Base-by-base conservation (phyloP, 2,113 vertebrate genomes). In the Polypterus bichir region DNA sequence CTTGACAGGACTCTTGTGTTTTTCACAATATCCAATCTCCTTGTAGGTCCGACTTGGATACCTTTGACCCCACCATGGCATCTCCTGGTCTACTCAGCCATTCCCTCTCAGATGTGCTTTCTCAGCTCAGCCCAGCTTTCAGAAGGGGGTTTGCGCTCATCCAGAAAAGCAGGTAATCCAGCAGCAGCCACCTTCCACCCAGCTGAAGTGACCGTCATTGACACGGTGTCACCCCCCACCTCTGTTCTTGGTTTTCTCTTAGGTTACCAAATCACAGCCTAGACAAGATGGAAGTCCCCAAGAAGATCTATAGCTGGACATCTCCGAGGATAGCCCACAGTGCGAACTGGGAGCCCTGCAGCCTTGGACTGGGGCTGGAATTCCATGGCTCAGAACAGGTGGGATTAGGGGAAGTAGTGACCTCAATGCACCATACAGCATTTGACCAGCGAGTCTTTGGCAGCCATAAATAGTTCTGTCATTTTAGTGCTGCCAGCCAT, bases 71-170 rank as follows among this genome's bases (percentile, higher is more conserved):
- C 27, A 84, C 84, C 63, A 79, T 83, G 47, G 76, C 70, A 52
- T 72, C 76, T n/a, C 81, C 86, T 3, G 68, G 79, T 54, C 68
- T 82, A 45, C 66, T 81, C 47, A 78, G 62, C 71, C 86, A 88
- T 76, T 80, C 83, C 68, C 69, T 88, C 58, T 78, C 76, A 0
- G 86, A 88, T 62, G 70, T 88, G 61, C 80, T 88, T 64, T 79
- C 75, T 70, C 81, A 86, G 63, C 69, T 87, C 68, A 88, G 83
- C 59, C 76, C 81, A 48, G 73, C 73, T 9, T 86, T 87, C 72
- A 87, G 86, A 68, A 78, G 80, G 68, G 65, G 69, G 3, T 73
- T 86, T 46, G 53, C 70, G 53, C 68, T 78, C 9, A 78, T 56
- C 46, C 54, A 77, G 76, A 83, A 71, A 27, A 27, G 27, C 67